A percentile compares a stretch with the other conserved stretches of the same genome.
These are phyloP conservation scores for Drosophila pseudotalamancana DNA, from an alignment of 2,888 invertebrate species.

Conservation along the genomic window DNA sequence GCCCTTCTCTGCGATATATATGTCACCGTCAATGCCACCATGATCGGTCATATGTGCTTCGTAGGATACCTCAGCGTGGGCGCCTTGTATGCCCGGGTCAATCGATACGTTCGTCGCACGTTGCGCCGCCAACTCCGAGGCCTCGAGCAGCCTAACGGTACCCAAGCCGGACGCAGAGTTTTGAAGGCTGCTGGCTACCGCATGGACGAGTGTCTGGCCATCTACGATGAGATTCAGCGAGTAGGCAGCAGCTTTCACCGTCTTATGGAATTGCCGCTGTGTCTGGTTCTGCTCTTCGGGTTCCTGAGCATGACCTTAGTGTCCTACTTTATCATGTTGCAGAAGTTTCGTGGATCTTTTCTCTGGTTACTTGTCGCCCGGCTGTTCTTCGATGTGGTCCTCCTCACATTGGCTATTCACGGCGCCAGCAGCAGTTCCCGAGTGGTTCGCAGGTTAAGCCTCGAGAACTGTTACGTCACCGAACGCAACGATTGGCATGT, in stretches of 20 bases:
- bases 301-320: conserved; percentile 35
- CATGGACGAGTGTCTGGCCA: conserved; percentile 44
- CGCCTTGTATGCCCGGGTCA: conserved; percentile 43
- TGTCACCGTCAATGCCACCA: not conserved
- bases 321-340: conserved; percentile 39
- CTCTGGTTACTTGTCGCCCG: conserved; percentile 30
- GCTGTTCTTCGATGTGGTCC: conserved; percentile 45
- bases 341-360: not conserved
- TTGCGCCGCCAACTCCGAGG: conserved; percentile 35
- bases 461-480: conserved; percentile 52
- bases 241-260: conserved; percentile 38
- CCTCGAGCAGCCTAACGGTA: conserved; percentile 20
- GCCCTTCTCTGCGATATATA: conserved; percentile 17
- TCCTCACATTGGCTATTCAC: conserved; percentile 53
- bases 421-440: conserved; percentile 45
- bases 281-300: conserved; percentile 24
- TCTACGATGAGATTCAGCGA: conserved; percentile 54
- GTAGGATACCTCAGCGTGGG: conserved; percentile 58
- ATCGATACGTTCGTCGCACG: conserved; percentile 47
- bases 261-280: conserved; percentile 46
- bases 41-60: conserved; percentile 50
- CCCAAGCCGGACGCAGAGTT: not conserved
- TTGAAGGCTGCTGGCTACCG: conserved; percentile 26
- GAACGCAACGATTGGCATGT: conserved; percentile 46
- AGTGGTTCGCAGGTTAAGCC: conserved; percentile 37